These are phyloP conservation scores for Melanostoma mellinum DNA, from an alignment of 2,888 invertebrate genomes.

Conservation along the genomic window DNA sequence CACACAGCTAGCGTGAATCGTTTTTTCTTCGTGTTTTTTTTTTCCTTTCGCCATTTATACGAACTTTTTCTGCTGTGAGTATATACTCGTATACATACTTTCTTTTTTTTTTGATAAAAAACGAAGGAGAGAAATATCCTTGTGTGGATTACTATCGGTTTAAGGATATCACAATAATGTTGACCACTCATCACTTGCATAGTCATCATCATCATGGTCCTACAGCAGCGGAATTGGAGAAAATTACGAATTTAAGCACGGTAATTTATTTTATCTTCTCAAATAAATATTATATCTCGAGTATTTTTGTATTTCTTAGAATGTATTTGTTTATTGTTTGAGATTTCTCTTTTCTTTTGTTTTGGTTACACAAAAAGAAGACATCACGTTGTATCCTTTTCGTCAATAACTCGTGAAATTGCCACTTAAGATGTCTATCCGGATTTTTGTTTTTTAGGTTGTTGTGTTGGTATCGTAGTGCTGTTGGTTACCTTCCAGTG, in stretches of 20 bases:
- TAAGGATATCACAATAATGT: conserved; percentile 78
- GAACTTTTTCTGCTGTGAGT: too few species aligned
- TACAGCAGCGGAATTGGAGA: conserved; percentile 80
- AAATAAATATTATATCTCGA: conserved; percentile 17
- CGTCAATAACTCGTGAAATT: conserved; percentile 3
- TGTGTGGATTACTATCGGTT: conserved; percentile 59
- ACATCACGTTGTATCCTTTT: conserved; percentile 15
- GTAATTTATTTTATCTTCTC: conserved; percentile 75
- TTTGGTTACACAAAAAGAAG: background rate
- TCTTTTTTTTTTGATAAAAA: background rate
- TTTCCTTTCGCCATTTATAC: background rate
- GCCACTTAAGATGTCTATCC: too few species aligned
- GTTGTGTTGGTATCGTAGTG: too few species aligned
- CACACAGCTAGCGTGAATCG: conserved; percentile 20
- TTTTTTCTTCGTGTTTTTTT: conserved; percentile 25
- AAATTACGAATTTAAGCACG: conserved; percentile 81
- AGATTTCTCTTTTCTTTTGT: conserved; percentile 9
- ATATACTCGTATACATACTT: background rate
- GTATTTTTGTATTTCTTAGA: background rate
- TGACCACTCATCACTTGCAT: conserved; percentile 81
- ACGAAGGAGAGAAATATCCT: conserved; percentile 22
- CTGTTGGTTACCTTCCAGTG: too few species aligned
- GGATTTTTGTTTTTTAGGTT: too few species aligned
- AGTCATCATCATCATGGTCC: conserved; percentile 81
- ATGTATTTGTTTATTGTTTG: conserved; percentile 11